Base-by-base conservation (phyloP, 2,113 vertebrate species). In the Chionodraco myersi region DNA sequence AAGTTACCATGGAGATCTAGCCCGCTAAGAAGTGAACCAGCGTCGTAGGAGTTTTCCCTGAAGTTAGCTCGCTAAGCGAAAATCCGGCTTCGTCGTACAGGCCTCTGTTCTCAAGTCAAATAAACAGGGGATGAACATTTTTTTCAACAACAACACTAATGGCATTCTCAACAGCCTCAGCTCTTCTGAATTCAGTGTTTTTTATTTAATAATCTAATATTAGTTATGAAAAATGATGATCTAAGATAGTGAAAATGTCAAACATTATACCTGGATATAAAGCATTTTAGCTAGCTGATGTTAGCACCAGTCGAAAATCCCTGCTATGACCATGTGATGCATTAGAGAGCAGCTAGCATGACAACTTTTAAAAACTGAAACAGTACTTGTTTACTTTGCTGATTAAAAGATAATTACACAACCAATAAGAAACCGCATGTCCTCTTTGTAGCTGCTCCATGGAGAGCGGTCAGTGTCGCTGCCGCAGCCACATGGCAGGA, bases 401-500 rank as follows among this genome's bases (percentile, higher is more conserved):
- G 34, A 60, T 41, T 5, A 62, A 48, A 62, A 44, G 36, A 26
- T 7, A 34, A 3, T n/a, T n/a, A 56, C 7, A 11, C 10, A 41
- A 5, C 52, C 26, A 41, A 41, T 41, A 41, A 41, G 36, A 6
- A 41, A 41, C 5, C 36, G 1, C 7, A 0, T 78, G 9, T 61
- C 3, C 47, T 54, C 15, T 70, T 57, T 26, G 3, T 79, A 99
- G 98, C 53, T 99, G 98, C 44, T 92, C 95, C 0, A 72, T 91
- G 86, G 96, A 96, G 76, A 96, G 90, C 0, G 98, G 97, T 1
- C 97, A 98, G 92, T 99, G 98, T 90, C 96, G 62, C 68, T 99
- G 97, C 79, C 96, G 95, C 70, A 95, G 86, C 81, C 96, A 98
- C 18, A 90, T 98, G 93, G 80, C 92, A 12, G 97, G 96, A 15